Evolutionary conservation across 2,113 vertebrate genomes (phyloP), one percentile per base, ranked within the genome.

Genomic region (Poeciliopsis prolifica): DNA sequence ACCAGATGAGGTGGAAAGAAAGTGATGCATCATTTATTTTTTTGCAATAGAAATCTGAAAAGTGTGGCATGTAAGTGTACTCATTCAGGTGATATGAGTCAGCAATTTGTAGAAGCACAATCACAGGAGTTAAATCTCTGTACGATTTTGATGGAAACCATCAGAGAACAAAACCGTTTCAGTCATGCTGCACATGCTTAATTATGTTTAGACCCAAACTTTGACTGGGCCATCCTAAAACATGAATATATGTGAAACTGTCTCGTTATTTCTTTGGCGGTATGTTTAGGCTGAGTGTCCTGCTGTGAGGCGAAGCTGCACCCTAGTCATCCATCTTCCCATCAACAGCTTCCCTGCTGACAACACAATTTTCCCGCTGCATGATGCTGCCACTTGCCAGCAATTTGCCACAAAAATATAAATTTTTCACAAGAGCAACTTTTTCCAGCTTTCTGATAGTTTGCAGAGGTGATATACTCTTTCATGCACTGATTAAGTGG

Each of bases 161-260:
- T n/a, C 7, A n/a, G 51, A 61, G 12, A 48, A 48, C 44, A 48
- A 19, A 17, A 17, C 15, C 1, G 44, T 48, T 48, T 48, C 14
- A 19, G 44, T 6, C 14, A 3, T 44, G 42, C 35, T 14, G 17
- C 15, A 17, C 13, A 17, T 44, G 15, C 1, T 44, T 17, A 44
- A 44, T 19, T 48, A 51, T 69, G 68, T 81, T 82, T 31, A 74
- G 71, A 35, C 78, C 70, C 75, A 67, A 66, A 78, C 65, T 74
- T 74, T 79, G 68, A 75, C 67, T 61, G 60, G 67, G 71, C 80
- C 75, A 78, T 70, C 74, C 70, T 72, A 72, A 76, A 30, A 58
- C 51, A 42, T 70, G 14, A 22, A 65, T 66, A 42, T 30, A 7
- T 6, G 17, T 58, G 24, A 10, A 54, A n/a, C 24, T 8, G n/a